Evolutionary conservation across 1,140 invertebrate genomes (phyloP).

Genomic region (Bicyclus anynana): DNA sequence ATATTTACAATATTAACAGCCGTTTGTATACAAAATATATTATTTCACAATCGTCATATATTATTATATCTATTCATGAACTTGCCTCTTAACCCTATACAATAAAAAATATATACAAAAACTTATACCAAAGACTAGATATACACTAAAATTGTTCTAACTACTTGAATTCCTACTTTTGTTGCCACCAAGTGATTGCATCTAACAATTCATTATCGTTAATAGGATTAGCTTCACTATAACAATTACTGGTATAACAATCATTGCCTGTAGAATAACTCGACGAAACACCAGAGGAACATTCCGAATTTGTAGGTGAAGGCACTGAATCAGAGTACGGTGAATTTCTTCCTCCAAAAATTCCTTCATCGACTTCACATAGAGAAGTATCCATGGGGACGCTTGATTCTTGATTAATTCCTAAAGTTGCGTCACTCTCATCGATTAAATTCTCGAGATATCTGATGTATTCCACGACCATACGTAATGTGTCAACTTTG

Average conservation of each 20-base stretch:
- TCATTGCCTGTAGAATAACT: conserved; percentile 66
- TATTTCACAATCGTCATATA: conserved; percentile 25
- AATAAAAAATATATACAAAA: neutral
- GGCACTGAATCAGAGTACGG: conserved; percentile 81
- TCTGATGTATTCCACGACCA: conserved; percentile 96
- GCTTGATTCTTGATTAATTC: conserved; percentile 30
- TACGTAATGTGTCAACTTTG: conserved; percentile 95
- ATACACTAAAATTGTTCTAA: conserved; percentile 15
- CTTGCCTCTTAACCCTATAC: no score
- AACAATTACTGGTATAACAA: conserved; percentile 40
- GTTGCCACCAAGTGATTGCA: conserved; percentile 88
- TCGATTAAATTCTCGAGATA: conserved; percentile 90
- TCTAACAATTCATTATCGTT: conserved; percentile 89
- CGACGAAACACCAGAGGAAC: conserved; percentile 76
- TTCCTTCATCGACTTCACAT: conserved; percentile 57
- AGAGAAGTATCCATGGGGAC: conserved; percentile 33
- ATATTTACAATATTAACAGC: neutral
- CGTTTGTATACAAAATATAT: conserved; percentile 18
- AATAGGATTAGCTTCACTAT: conserved; percentile 72
- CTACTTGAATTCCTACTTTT: conserved; percentile 43
- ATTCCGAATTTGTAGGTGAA: conserved; percentile 86
- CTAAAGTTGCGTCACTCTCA: conserved; percentile 74
- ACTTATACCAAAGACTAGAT: conserved; percentile 19
- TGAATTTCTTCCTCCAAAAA: conserved; percentile 58
- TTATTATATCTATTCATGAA: neutral